Base-by-base conservation (phyloP, 1,140 invertebrate species). In the Cydia strobilella region DNA sequence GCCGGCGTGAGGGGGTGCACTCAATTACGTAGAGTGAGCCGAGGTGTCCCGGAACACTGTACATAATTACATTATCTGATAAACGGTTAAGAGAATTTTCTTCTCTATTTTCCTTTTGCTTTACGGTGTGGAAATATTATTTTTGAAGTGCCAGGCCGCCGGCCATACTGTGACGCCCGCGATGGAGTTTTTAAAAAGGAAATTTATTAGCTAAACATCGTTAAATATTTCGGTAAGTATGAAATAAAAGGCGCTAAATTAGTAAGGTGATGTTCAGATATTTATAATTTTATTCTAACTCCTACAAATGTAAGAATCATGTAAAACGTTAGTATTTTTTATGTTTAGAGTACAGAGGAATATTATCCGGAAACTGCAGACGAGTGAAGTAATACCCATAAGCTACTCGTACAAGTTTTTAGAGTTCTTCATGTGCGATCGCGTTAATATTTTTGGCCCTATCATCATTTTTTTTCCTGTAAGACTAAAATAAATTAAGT, bases 61-160 rank as follows among this genome's bases (percentile, higher is more conserved):
- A 90, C 89, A 87, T 91, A 90, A 92, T 92, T 91, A 91, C 86
- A 90, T 92, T 92, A 92, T 91, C 88, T 90, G 88, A 89, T 89
- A 90, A 90, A 90, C 86, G 84, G 78, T 90, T 83, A 77, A 35
- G 23, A 18, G 65, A 72, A 72, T 51, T 72, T 31, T 51, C 39
- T 25, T 25, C n/a, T 42, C n/a, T 45, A 20, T 69, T 69, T 69
- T 35, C 65, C 65, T 69, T 42, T 65, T 69, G 1, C 18, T 35
- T 71, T 66, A 69, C 65, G 65, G 13, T 15, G 31, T 7, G 7
- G n/a, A 25, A n/a, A 42, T 69, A 42, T 69, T 69, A 42, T 35
- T 69, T 69, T 69, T 39, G 42, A 69, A 59, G 20, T 59, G 54
- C 20, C 18, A 10, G 9, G 62, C 18, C 9, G 62, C 18, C 9